Evolutionary conservation across 2,113 vertebrate species (phyloP).

Genomic region (Ascaphus truei): DNA sequence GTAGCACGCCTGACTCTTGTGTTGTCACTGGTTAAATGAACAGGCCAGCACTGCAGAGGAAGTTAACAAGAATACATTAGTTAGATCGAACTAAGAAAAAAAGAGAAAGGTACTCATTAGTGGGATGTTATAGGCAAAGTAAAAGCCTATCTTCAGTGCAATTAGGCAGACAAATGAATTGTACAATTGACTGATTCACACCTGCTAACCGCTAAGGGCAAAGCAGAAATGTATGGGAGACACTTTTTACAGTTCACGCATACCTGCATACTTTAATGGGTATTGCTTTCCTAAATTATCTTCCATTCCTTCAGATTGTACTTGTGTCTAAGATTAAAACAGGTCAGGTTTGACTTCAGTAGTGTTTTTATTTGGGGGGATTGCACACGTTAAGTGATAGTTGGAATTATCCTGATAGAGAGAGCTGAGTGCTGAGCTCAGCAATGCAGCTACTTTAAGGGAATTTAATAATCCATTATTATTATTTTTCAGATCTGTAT

Average conservation of each 20-base stretch:
- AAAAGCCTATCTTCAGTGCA: slow-evolving; percentile 82
- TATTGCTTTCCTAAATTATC: slow-evolving; percentile 65
- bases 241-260: slow-evolving; percentile 80
- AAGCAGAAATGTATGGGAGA: slow-evolving; percentile 62
- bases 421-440: too few species aligned
- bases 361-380: too few species aligned
- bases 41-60: slow-evolving; percentile 74
- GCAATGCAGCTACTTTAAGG: too few species aligned
- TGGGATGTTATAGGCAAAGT: slow-evolving; percentile 82
- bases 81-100: slow-evolving; percentile 69
- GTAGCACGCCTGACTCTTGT: slow-evolving; percentile 63
- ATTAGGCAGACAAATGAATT: slow-evolving; percentile 91
- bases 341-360: slow-evolving; percentile 1
- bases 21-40: slow-evolving; percentile 78
- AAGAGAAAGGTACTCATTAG: slow-evolving; percentile 69
- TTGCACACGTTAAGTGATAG: too few species aligned
- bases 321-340: slow-evolving; percentile 56
- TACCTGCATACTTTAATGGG: slow-evolving; percentile 79
- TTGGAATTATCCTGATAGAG: too few species aligned
- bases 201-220: slow-evolving; percentile 79
- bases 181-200: slow-evolving; percentile 80
- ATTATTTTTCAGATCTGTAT: too few species aligned
- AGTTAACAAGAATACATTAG: slow-evolving; percentile 90
- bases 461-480: too few species aligned
- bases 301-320: slow-evolving; percentile 60